Evolutionary conservation across 2,113 vertebrate species (phyloP), one percentile per base, ranked within the genome.

Genomic region (Helogale parvula): DNA sequence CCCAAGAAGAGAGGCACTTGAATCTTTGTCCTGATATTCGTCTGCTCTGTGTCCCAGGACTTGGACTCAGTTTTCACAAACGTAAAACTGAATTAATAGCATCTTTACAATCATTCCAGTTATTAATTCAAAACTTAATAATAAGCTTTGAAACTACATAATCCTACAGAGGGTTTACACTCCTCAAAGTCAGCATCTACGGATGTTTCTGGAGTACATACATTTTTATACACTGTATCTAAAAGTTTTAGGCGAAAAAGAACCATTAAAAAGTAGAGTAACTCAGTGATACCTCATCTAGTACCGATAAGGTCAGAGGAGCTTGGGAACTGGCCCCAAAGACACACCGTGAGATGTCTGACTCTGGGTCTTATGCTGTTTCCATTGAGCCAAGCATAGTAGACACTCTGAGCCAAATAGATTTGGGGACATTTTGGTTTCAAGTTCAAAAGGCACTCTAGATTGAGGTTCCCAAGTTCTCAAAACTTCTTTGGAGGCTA

Each of bases 351-450:
- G 81, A 89, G 52, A 38, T 45, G 35, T 23, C 45, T 63, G 25
- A 52, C 35, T 72, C 63, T 60, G 13, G 33, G 35, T 80, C 31
- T 84, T 90, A 16, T 52, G 38, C 7, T 41, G 31, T 90, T 94
- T 29, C 52, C 31, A 41, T 52, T 60, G 68, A 94, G n/a, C 63
- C 9, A 35, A 17, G 41, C 33, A 84, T 4, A 87, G 25, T 6
- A 85, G 66, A 63, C 50, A 50, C 35, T 45, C 77, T 86, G 45
- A 96, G 66, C 50, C 17, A 86, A 74, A 74, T 19, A 95, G 54
- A 93, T 50, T 76, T 38, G 92, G 4, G 76, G 50, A 31, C 13
- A 79, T 95, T 96, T 96, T 93, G 74, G 63, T 16, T 57, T 35
- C 12, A 79, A 76, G 13, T 85, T 66, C 60, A 87, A 87, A 97